phyloP scores from a whole-genome alignment of 2,797 vertebrate species.

The Sebastes steindachneri region DNA sequence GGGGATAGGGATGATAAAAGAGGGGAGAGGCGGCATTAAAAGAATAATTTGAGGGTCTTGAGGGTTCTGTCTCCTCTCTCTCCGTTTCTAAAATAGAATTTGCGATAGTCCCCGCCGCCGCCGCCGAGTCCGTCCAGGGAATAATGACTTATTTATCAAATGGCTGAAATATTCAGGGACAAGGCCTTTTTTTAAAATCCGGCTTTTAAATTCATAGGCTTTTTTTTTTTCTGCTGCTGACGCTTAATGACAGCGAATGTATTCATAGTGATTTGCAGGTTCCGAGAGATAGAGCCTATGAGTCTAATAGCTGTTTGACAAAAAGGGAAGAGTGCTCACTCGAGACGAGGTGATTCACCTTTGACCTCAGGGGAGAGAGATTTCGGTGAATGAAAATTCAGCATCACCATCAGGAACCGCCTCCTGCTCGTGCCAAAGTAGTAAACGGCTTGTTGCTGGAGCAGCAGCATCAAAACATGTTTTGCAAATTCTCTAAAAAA shows the following conservation, averaged over 20 bases:
- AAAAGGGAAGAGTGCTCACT: neutral
- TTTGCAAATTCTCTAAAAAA: slow-evolving; percentile 39
- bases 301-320: slow-evolving; percentile 54
- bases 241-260: slow-evolving; percentile 66
- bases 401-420: neutral
- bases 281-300: slow-evolving; percentile 2
- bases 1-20: slow-evolving; percentile 39
- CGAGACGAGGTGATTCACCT: slow-evolving; percentile 42
- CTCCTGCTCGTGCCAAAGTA: slow-evolving; percentile 12
- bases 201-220: slow-evolving; percentile 59
- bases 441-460: slow-evolving; percentile 26
- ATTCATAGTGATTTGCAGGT: slow-evolving; percentile 59
- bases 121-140: slow-evolving; percentile 49
- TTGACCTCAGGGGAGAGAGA: slow-evolving; percentile 40
- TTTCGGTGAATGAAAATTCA: slow-evolving; percentile 8
- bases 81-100: slow-evolving; percentile 63
- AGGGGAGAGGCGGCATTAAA: slow-evolving; percentile 51
- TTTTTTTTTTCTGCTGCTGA: slow-evolving; percentile 42
- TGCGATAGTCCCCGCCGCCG: slow-evolving; percentile 42
- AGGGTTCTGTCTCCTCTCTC: slow-evolving; percentile 43
- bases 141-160: slow-evolving; percentile 79
- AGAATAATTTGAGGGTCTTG: slow-evolving; percentile 60
- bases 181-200: slow-evolving; percentile 54
- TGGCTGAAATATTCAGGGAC: slow-evolving; percentile 72
- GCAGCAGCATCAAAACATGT: slow-evolving; percentile 40